A percentile compares a stretch with the other conserved stretches of the same genome.
These are phyloP conservation scores for Aproaerema taeniolella DNA, from an alignment of 2,888 invertebrate species.

Conservation along the genomic window DNA sequence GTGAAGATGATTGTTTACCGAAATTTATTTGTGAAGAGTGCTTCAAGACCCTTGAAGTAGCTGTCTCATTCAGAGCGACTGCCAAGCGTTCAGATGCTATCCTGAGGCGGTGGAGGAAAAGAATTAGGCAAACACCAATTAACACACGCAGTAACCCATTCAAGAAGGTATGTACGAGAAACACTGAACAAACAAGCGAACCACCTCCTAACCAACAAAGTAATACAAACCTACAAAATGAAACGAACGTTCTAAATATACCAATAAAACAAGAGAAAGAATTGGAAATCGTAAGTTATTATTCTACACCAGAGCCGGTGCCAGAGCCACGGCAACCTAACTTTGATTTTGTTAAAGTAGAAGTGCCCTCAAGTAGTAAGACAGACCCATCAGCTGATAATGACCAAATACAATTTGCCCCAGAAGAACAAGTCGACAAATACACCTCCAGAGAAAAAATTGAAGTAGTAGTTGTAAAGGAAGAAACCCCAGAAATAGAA, in stretches of 20 bases:
- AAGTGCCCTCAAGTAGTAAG: too few species aligned
- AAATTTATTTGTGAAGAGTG: conserved; percentile 28
- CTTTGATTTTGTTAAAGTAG: conserved; percentile 1
- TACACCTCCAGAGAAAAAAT: not conserved
- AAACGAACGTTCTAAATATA: not conserved
- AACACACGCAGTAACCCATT: too few species aligned
- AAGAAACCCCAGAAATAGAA: not conserved
- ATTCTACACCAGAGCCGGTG: too few species aligned
- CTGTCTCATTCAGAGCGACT: conserved; percentile 25
- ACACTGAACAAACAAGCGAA: too few species aligned
- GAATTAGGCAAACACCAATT: not conserved
- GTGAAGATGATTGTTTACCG: conserved; percentile 24
- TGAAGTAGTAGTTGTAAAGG: not conserved
- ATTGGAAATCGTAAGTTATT: not conserved
- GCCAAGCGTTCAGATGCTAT: conserved; percentile 23
- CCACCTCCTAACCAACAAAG: too few species aligned
- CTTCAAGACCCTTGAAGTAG: conserved; percentile 21
- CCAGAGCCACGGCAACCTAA: too few species aligned
- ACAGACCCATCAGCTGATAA: not conserved
- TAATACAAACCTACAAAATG: too few species aligned
- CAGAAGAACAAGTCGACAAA: not conserved
- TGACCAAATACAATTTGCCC: not conserved
- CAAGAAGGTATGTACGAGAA: too few species aligned
- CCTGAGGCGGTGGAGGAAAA: not conserved
- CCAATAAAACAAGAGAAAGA: not conserved